These are phyloP conservation scores for Coilia nasus DNA, from an alignment of 2,797 vertebrate species.

Conservation along the genomic window DNA sequence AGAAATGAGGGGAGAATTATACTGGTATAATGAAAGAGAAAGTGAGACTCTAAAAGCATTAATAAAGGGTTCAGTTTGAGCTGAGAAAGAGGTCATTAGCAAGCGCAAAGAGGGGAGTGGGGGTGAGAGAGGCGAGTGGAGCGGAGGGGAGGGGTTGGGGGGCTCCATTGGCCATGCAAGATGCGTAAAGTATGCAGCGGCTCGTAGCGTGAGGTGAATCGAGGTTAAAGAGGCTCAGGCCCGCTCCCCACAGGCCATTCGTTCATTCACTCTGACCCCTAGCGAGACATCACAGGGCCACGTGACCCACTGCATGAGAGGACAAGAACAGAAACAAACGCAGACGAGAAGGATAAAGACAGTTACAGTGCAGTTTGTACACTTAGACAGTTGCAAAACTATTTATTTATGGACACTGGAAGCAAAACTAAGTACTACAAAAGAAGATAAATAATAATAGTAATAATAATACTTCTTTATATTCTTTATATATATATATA, in stretches of 20 bases:
- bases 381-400: neutral
- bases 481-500: no score
- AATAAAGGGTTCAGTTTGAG: conserved; percentile 1
- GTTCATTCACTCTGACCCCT: neutral
- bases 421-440: no score
- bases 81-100: conserved; percentile 13
- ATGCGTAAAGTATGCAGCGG: neutral
- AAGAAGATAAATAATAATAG: no score
- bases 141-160: no score
- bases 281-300: neutral
- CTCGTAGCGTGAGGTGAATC: neutral
- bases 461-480: no score
- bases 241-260: neutral
- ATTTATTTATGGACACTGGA: no score
- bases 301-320: neutral
- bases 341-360: neutral
- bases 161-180: neutral
- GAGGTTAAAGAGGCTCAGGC: neutral
- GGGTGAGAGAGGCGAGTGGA: neutral
- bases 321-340: neutral
- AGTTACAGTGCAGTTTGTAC: neutral
- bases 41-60: conserved; percentile 2
- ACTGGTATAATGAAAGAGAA: neutral
- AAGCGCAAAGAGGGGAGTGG: neutral
- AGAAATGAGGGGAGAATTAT: neutral